Conservation (phyloP, 2,113 vertebrate species). For the Sphyrna mokarran region DNA sequence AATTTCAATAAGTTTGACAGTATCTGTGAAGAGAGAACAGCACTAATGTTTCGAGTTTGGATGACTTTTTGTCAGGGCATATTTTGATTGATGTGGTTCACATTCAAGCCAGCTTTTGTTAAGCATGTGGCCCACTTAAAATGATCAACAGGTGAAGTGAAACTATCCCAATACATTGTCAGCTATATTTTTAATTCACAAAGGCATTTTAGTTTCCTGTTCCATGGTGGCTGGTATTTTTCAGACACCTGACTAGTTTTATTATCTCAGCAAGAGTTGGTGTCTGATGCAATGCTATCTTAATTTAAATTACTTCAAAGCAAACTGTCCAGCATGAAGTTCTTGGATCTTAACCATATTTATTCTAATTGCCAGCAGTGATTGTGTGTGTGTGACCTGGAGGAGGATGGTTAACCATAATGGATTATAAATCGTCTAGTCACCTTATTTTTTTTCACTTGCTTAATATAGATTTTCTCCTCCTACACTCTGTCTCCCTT, state of each 20-base stretch:
- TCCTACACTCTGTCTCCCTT: neutral
- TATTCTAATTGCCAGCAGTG: neutral
- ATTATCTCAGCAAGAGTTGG: neutral
- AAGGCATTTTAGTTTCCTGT: neutral
- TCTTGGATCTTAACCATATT: neutral
- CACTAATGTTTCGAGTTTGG: too few relatives aligned
- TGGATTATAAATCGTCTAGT: neutral
- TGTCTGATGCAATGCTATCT: neutral
- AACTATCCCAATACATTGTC: neutral
- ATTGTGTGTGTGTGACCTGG: neutral
- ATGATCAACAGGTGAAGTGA: neutral
- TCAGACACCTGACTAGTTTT: neutral
- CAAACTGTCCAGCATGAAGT: neutral
- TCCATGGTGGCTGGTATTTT: neutral
- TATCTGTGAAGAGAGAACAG: too few relatives aligned
- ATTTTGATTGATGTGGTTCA: neutral
- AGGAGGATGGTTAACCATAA: neutral
- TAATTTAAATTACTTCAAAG: neutral
- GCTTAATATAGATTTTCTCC: neutral
- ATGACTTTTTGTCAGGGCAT: neutral
- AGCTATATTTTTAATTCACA: neutral
- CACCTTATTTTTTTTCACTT: neutral
- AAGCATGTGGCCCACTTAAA: neutral
- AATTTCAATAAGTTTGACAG: too few relatives aligned
- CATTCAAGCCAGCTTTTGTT: neutral